phyloP scores from a whole-genome alignment of 1,140 invertebrate species.

The Penaeus chinensis region DNA sequence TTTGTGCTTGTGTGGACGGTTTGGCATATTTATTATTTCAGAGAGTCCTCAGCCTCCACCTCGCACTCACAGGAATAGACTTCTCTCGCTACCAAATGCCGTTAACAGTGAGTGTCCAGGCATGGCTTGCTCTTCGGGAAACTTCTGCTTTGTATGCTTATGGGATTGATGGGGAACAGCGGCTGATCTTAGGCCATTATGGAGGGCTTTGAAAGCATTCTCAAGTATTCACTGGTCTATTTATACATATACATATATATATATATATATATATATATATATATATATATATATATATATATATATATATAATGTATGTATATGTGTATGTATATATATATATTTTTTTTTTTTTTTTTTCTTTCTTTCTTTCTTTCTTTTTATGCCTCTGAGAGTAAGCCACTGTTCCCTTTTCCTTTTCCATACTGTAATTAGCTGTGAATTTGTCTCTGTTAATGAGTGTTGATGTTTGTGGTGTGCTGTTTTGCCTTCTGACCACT shows the following conservation, averaged over 20 bases:
- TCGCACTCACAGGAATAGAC: constrained; percentile 66
- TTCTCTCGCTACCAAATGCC: constrained; percentile 67
- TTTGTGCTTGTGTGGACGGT: constrained; percentile 57
- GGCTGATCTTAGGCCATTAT: constrained; percentile 1
- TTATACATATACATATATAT: not conserved
- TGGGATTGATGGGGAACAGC: not conserved
- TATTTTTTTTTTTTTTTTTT: not conserved
- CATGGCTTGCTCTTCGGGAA: constrained; percentile 43
- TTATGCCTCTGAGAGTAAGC: too few species aligned
- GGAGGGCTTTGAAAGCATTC: not conserved
- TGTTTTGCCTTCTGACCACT: too few species aligned
- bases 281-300: not conserved
- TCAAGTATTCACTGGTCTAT: too few species aligned
- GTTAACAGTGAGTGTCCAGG: constrained; percentile 64
- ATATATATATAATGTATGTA: constrained; percentile 3
- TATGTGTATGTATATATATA: not conserved
- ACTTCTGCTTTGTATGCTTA: constrained; percentile 18
- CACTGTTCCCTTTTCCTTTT: too few species aligned
- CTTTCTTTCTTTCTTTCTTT: too few species aligned
- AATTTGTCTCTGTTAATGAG: too few species aligned
- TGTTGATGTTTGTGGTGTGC: too few species aligned
- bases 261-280: not conserved
- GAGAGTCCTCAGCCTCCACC: constrained; percentile 67
- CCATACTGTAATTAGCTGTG: too few species aligned
- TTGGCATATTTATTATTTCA: constrained; percentile 61